Evolutionary conservation across 2,888 invertebrate species (phyloP).

Genomic region (Chrysolina oricalcia): DNA sequence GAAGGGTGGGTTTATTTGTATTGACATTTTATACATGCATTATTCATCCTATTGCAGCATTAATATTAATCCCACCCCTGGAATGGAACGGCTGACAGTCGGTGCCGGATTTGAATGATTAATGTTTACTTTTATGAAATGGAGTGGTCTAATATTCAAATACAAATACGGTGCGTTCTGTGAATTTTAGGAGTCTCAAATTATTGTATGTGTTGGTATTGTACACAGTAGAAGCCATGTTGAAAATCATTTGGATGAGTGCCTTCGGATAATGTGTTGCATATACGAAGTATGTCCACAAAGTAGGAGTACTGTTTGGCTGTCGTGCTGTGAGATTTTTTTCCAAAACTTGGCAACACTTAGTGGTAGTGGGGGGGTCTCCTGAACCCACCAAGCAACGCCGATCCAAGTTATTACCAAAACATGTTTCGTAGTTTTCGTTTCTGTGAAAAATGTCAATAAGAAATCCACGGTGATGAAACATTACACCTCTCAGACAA

Average conservation of each 20-base stretch:
- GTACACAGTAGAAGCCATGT: not conserved
- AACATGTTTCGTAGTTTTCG: too few relatives aligned
- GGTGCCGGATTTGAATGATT: conserved; percentile 26
- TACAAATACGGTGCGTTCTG: not conserved
- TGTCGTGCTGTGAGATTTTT: too few relatives aligned
- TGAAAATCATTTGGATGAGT: not conserved
- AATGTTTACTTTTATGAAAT: conserved; percentile 26
- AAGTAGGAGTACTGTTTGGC: too few relatives aligned
- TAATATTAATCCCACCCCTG: conserved; percentile 52
- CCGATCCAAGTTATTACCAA: too few relatives aligned
- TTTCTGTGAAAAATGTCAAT: too few relatives aligned
- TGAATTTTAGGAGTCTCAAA: not conserved
- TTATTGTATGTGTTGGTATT: too few relatives aligned
- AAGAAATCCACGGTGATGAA: too few relatives aligned
- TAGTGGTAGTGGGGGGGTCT: too few relatives aligned
- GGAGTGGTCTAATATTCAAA: conserved; percentile 16
- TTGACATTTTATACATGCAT: conserved; percentile 54
- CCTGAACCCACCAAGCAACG: too few relatives aligned
- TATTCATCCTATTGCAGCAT: conserved; percentile 57
- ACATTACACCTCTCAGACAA: too few relatives aligned
- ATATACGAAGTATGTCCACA: too few relatives aligned
- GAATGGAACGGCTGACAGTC: conserved; percentile 48
- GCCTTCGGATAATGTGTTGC: not conserved
- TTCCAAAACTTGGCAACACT: too few relatives aligned
- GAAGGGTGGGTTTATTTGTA: conserved; percentile 46